These are phyloP conservation scores for Mugil cephalus DNA, from an alignment of 2,113 vertebrate genomes.

Conservation along the genomic window DNA sequence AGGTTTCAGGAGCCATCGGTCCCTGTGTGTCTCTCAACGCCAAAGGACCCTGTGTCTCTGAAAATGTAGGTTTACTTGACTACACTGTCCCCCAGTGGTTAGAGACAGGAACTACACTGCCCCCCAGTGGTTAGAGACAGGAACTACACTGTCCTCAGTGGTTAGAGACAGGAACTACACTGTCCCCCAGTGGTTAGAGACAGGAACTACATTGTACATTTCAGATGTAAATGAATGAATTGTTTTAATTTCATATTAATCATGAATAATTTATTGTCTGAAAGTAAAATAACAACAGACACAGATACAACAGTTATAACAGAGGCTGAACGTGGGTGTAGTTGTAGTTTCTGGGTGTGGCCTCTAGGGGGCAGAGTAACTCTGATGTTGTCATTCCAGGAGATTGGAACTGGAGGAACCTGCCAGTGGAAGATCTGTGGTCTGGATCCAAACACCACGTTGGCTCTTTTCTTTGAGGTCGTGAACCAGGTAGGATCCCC, in stretches of 20 bases:
- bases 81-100: background rate
- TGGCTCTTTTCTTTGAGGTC: constrained; percentile 96
- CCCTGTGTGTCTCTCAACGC: constrained; percentile 95
- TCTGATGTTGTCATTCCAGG: constrained; percentile 77
- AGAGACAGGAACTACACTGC: background rate
- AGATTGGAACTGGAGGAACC: constrained; percentile 96
- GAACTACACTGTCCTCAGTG: background rate
- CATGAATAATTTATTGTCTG: no score
- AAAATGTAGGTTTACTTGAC: constrained; percentile 88
- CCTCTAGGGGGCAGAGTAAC: background rate
- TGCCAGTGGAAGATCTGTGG: constrained; percentile 99
- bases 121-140: background rate
- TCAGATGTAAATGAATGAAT: no score
- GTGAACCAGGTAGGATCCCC: constrained; percentile 92
- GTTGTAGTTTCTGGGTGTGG: background rate
- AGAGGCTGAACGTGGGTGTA: background rate
- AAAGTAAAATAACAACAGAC: no score
- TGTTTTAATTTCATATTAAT: no score
- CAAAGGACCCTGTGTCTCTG: constrained; percentile 97
- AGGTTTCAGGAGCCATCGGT: constrained; percentile 96
- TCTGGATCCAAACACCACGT: constrained; percentile 91
- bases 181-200: no score
- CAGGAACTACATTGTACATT: no score
- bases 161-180: no score
- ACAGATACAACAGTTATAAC: no score